Conservation (phyloP, 1,140 invertebrate genomes). For the Dinoponera quadriceps region DNA sequence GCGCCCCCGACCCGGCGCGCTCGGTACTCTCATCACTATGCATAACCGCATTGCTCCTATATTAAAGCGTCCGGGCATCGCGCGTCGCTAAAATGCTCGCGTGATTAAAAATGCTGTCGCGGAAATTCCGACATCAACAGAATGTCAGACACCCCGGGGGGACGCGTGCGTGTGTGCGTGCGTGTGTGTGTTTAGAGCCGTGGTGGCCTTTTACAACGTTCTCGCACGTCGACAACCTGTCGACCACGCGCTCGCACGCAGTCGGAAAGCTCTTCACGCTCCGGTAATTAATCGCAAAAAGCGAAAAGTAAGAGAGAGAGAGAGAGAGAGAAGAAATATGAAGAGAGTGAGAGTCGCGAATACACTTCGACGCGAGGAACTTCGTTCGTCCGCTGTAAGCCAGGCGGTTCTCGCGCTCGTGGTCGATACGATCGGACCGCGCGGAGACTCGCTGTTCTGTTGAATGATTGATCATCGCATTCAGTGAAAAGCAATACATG, state of each 20-base stretch:
- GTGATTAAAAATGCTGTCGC: constrained; percentile 85
- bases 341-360: constrained; percentile 2
- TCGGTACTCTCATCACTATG: constrained; percentile 79
- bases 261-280: constrained; percentile 25
- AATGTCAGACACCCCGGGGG: constrained; percentile 70
- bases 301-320: background rate
- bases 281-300: constrained; percentile 68
- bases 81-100: constrained; percentile 79
- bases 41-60: constrained; percentile 84
- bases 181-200: background rate
- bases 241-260: constrained; percentile 52
- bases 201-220: constrained; percentile 47
- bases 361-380: constrained; percentile 5
- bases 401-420: background rate
- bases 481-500: background rate
- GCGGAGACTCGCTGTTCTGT: background rate
- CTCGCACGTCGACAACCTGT: constrained; percentile 75
- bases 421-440: background rate
- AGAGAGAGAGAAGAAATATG: constrained; percentile 30
- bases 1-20: constrained; percentile 32
- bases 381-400: background rate
- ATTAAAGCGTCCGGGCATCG: constrained; percentile 79
- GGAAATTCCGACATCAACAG: constrained; percentile 75
- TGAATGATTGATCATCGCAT: background rate
- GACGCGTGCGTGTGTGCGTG: background rate